phyloP scores from a whole-genome alignment of 2,113 vertebrate species.

The Petaurus breviceps region DNA sequence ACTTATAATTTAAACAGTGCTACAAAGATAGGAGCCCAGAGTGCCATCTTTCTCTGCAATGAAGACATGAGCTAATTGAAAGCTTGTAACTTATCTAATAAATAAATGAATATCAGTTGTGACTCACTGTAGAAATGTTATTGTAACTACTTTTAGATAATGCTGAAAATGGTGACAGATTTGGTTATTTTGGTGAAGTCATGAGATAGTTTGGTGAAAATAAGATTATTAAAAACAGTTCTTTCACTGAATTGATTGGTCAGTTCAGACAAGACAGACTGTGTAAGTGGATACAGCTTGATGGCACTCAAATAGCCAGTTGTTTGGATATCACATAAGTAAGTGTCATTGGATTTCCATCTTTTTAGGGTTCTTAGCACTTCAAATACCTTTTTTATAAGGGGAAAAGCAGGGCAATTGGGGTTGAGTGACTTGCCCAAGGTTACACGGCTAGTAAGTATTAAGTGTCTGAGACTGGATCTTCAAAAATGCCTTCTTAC shows the following conservation, averaged over 20 bases:
- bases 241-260: background rate
- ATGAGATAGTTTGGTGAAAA: background rate
- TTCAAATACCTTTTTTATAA: background rate
- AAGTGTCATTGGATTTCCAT: background rate
- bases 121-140: background rate
- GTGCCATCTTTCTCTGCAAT: background rate
- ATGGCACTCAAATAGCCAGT: background rate
- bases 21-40: background rate
- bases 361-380: background rate
- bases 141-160: background rate
- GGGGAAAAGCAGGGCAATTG: too few species aligned
- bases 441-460: too few species aligned
- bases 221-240: background rate
- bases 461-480: too few species aligned
- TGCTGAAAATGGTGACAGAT: background rate
- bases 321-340: background rate
- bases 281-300: background rate
- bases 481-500: background rate
- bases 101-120: background rate
- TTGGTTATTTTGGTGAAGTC: background rate
- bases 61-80: background rate
- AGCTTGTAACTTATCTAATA: background rate
- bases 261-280: background rate
- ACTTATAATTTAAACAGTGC: background rate
- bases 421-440: too few species aligned